A percentile compares a stretch with the other conserved stretches of the same genome.
Evolutionary conservation across 2,113 vertebrate species (phyloP).

Genomic region (Stomatorhinus ivindoensis): DNA sequence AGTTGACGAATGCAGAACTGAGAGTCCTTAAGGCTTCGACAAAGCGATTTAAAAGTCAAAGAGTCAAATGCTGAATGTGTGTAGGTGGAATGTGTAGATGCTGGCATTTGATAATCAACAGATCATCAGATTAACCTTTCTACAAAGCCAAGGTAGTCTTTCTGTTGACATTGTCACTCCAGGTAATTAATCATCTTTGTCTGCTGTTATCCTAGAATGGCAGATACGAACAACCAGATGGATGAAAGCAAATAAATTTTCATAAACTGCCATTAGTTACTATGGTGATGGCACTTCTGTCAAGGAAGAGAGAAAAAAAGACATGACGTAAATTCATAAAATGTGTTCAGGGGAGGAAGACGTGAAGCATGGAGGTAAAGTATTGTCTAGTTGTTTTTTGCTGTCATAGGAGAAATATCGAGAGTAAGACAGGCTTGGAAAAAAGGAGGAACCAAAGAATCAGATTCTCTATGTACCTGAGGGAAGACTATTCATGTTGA

Average conservation of each 20-base stretch:
- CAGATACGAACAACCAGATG: slow-evolving; percentile 3
- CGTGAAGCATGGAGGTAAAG: background rate
- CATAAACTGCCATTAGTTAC: slow-evolving; percentile 39
- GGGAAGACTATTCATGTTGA: background rate
- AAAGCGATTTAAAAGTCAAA: background rate
- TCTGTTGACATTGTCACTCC: background rate
- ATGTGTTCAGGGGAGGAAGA: background rate
- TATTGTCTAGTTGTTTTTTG: background rate
- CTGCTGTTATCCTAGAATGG: background rate
- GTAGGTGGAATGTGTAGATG: background rate
- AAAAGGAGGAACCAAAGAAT: background rate
- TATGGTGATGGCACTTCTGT: slow-evolving; percentile 40
- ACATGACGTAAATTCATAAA: slow-evolving; percentile 1
- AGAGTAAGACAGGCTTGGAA: background rate
- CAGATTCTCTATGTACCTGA: background rate
- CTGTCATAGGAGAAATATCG: background rate
- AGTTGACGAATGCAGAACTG: background rate
- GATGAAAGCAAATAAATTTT: slow-evolving; percentile 23
- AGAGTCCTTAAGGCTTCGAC: background rate
- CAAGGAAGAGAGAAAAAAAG: background rate
- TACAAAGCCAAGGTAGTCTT: background rate
- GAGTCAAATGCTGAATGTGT: background rate
- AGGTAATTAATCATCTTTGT: background rate
- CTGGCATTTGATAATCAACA: background rate
- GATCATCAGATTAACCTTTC: background rate